These are phyloP conservation scores for Anolis apletophallus DNA, from an alignment of 2,797 vertebrate species.

Conservation along the genomic window DNA sequence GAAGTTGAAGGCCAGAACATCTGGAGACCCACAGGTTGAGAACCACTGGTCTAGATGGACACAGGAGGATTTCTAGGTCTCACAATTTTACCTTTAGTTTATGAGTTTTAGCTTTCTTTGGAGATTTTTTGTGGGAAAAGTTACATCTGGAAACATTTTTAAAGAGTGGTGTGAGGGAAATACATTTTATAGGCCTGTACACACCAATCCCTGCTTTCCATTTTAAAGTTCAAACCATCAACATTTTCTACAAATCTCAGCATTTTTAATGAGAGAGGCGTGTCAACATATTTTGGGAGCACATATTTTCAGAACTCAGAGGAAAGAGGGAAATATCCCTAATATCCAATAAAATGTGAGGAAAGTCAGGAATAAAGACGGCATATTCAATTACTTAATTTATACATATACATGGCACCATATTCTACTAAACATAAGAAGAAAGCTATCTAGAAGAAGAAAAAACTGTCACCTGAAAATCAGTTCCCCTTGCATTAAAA, in stretches of 20 bases:
- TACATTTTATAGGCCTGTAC: not conserved
- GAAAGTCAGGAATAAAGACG: too few species aligned
- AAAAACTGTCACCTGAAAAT: not conserved
- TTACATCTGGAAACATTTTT: not conserved
- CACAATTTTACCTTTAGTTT: not conserved
- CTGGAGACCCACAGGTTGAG: too few species aligned
- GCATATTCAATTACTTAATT: too few species aligned
- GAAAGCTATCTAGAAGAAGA: not conserved
- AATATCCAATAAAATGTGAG: not conserved
- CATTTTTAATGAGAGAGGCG: not conserved
- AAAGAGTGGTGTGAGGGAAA: too few species aligned
- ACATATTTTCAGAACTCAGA: not conserved
- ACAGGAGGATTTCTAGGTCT: too few species aligned
- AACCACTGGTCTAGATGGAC: not conserved
- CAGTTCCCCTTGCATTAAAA: not conserved
- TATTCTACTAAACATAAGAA: not conserved
- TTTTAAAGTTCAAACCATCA: not conserved
- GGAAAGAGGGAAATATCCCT: not conserved
- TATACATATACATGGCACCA: not conserved
- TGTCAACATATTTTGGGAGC: not conserved
- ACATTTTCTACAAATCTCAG: not conserved
- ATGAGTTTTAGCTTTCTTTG: not conserved
- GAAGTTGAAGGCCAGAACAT: too few species aligned
- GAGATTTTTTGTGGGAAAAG: not conserved
- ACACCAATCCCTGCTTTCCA: not conserved